Evolutionary conservation across 2,113 vertebrate species (phyloP), one percentile per base, ranked within the genome.

Genomic region (Accipiter cooperii): DNA sequence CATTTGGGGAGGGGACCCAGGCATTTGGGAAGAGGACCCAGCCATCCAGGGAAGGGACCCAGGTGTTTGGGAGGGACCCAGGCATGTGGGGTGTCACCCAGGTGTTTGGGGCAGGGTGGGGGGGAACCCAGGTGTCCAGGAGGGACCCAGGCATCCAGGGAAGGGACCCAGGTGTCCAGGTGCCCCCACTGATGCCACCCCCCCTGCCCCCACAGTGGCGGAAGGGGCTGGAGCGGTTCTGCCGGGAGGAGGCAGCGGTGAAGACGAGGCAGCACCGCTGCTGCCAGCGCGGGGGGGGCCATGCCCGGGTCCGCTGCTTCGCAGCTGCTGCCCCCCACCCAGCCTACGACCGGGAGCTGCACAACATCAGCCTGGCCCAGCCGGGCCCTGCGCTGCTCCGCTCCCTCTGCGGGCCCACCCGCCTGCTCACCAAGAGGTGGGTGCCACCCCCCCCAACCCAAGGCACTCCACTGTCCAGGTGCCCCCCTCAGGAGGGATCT

Each of bases 151-250:
- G 49, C 22, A 51, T 51, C 49, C 49, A 8, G 49, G 49, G 49
- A 25, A 25, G 49, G 22, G 7, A 25, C 22, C 49, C 24, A 51
- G 49, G 24, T 51, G 49, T 51, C 49, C 24, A 9, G 38, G 51
- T 28, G 51, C 25, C 51, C 51, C 26, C 51, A 52, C 51, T 52
- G 51, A 51, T 51, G 7, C 49, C 49, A 14, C 49, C 49, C 24
- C 49, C 47, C 22, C 49, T 24, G 4, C 49, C 22, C 24, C 49
- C 49, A 25, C 49, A 99, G 99, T 99, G 99, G 99, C 95, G 96
- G 78, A 96, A 97, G 5, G 94, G 95, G 79, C 95, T 99, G 17
- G 89, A 94, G 19, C 95, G 74, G 12, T 99, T 98, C 95, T 99
- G 99, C 84, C 57, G 64, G 10, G 69, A 58, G 31, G 97, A 98